phyloP scores from a whole-genome alignment of 2,797 vertebrate species.

The Gadopsis bispinosus region DNA sequence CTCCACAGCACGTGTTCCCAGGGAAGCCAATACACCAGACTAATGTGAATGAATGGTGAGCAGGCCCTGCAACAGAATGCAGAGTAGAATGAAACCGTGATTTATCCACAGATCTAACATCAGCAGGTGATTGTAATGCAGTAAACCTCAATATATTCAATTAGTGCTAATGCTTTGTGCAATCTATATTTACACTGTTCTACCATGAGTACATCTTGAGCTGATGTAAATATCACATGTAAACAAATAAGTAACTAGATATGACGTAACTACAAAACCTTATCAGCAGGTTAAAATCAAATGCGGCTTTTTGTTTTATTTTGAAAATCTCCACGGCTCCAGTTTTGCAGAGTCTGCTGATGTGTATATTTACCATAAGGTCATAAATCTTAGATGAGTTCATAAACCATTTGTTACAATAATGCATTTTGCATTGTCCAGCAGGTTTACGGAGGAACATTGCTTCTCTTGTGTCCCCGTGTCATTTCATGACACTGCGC shows the following conservation, averaged over 20 bases:
- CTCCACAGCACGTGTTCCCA: conserved; percentile 45
- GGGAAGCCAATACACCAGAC: conserved; percentile 52
- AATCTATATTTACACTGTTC: conserved; percentile 44
- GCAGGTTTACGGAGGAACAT: conserved; percentile 57
- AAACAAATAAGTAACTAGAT: neutral
- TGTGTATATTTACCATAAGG: conserved; percentile 26
- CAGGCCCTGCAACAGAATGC: conserved; percentile 48
- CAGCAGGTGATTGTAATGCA: conserved; percentile 41
- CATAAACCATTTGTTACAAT: conserved; percentile 52
- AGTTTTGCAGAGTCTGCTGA: conserved; percentile 16
- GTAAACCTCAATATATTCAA: conserved; percentile 53
- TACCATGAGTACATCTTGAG: conserved; percentile 10
- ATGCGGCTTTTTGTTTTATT: conserved; percentile 11
- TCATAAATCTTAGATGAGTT: conserved; percentile 46
- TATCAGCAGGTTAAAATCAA: conserved; percentile 1
- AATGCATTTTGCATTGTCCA: conserved; percentile 65
- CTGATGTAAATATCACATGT: conserved; percentile 19
- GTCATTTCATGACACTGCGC: conserved; percentile 60
- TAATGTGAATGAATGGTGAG: conserved; percentile 73
- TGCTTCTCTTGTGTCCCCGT: conserved; percentile 50
- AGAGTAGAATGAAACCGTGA: conserved; percentile 40
- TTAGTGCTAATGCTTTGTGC: conserved; percentile 50
- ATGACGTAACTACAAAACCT: neutral
- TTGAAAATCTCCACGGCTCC: neutral
- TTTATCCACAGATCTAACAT: conserved; percentile 35